Base-by-base conservation (phyloP, 1,140 invertebrate genomes). In the Drosophila bifasciata region DNA sequence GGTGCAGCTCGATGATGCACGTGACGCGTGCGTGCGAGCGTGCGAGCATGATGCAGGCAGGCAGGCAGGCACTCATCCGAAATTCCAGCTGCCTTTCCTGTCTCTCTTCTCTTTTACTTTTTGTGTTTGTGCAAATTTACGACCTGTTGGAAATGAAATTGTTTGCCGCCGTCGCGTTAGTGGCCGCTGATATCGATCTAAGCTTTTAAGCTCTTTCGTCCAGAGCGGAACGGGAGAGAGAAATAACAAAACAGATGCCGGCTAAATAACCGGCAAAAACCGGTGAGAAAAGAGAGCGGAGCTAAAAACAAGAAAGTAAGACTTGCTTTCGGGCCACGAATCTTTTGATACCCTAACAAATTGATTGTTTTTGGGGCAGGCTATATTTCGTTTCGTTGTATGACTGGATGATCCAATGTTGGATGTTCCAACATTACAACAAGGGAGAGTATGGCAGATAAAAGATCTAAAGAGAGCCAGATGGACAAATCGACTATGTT, bases 1-100 rank as follows among this genome's bases (percentile, higher is more conserved):
- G 50, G 17, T 75, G 79, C 59, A 69, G 59, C 57, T 49, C 58
- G 60, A 63, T 45, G 41, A 52, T 72, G 81, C 81, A 86, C 83
- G 83, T 84, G 71, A 75, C 70, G 74, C 61, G 70, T 73, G 74
- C 70, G 70, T 76, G 74, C 53, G 70, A 63, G 53, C 57, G 61
- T 53, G 46, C 23, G 57, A 48, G 19, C 15, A 15, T 19, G 61
- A 71, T 70, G 66, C 25, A 28, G 25, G 7, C 25, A 25, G 25
- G 6, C 25, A 9, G 8, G 25, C 25, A 28, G 5, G 23, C 68
- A 81, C 68, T 81, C 58, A 67, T 36, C 73, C 78, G 51, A 81
- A 84, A 84, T 84, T 84, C 80, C 81, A 86, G 68, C 50, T 69
- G 43, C 50, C 64, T 79, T 80, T 66, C 62, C 32, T 36, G 32